A percentile compares a stretch with the other conserved stretches of the same genome.
Evolutionary conservation across 2,113 vertebrate species (phyloP).

Genomic region (Prunella himalayana): DNA sequence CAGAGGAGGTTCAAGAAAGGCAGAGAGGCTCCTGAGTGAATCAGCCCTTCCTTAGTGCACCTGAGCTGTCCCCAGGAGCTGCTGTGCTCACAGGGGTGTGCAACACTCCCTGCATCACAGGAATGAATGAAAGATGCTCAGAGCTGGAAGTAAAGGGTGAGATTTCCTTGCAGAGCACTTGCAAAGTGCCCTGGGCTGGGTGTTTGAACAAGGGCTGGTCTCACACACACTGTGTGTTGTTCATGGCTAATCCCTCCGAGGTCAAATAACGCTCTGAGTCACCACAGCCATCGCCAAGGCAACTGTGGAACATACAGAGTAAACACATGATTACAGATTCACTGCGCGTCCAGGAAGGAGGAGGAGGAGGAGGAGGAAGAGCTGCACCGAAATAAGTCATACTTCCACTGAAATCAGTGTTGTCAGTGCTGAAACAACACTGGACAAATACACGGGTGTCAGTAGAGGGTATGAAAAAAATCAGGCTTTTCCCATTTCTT

Average conservation of each 20-base stretch:
- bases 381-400: not conserved
- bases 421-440: not conserved
- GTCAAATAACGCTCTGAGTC: conserved; percentile 49
- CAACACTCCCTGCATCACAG: not conserved
- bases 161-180: not conserved
- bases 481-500: not conserved
- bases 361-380: not conserved
- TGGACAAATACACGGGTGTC: not conserved
- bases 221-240: not conserved
- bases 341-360: not conserved
- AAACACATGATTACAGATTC: conserved; percentile 45
- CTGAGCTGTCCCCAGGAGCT: not conserved
- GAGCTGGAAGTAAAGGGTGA: not conserved
- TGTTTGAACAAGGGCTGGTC: conserved; percentile 12
- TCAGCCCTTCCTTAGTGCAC: not conserved
- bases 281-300: conserved; percentile 40
- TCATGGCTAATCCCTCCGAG: conserved; percentile 16
- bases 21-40: not conserved
- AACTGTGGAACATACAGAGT: not conserved
- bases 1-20: not conserved
- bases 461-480: not conserved
- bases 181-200: not conserved
- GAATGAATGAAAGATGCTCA: not conserved
- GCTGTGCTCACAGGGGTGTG: not conserved
- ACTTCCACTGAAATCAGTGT: not conserved